Base-by-base conservation (phyloP, 2,888 invertebrate species). In the Arge pagana region DNA sequence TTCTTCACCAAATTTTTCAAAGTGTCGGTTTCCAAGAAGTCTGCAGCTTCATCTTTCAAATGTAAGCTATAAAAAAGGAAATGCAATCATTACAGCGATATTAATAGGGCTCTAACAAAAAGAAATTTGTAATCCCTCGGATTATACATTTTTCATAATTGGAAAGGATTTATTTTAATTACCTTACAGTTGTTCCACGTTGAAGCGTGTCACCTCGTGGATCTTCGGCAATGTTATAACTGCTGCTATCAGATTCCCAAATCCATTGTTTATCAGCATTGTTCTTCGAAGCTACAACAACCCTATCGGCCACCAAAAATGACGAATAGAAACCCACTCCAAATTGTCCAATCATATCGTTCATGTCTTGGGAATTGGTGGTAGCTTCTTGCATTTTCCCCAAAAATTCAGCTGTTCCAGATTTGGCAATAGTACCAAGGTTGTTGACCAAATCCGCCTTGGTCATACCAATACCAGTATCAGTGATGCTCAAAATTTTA, bases 291-390 rank as follows among this genome's bases (percentile, higher is more conserved):
- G 92, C 93, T 1, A 99, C 99, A 41, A 96, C 86, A 37, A 99
- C 97, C 67, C 87, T 86, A 77, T 99, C 96, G 21, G 98, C 96
- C 52, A 99, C 97, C 74, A 80, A 83, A 82, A 99, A 99, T 2
- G 96, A 89, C 0, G 98, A 98, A 80, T 99, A 99, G 81, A 99
- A 99, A 54, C 99, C 99, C 61, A 99, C 99, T 74, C 99, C 99
- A 80, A 99, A 99, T 79, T 97, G 96, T 3, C 99, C 99, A 79
- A 99, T 99, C 87, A 99, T 90, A 79, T 99, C 98, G 74, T 90
- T 94, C 80, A 92, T 85, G 73, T 96, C 93, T 70, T 87, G 85
- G 30, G 83, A 78, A 10, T 81, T 74, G 21, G 79, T 79, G 0
- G 77, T 71, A 0, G 65, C 66, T 57, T 89, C 89, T 73, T 91